Evolutionary conservation across 2,113 vertebrate species (phyloP), one percentile per base, ranked within the genome.

Genomic region (Cyprinodon tularosa): DNA sequence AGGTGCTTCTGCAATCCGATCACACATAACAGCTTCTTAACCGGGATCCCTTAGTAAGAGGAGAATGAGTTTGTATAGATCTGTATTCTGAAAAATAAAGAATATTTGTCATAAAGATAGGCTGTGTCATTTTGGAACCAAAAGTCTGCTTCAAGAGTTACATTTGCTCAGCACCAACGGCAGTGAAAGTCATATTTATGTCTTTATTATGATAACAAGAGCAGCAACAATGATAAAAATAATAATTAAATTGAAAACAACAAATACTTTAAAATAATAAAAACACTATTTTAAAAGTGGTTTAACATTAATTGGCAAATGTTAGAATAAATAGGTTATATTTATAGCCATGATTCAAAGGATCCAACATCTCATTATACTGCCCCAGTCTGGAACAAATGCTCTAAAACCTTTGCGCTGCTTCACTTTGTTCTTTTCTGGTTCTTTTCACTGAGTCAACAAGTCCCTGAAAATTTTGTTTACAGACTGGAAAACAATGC

Each of bases 81-180:
- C 72, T 82, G 86, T 89, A 89, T 71, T 67, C 78, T 86, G 80
- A 82, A 66, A 89, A 91, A 90, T 91, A 91, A 91, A 91, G 72
- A 80, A 62, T 74, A 84, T 90, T 84, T 88, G 72, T 37, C n/a
- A 73, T 73, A 72, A 57, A 76, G 60, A 72, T 71, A 61, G 60
- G 72, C 62, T 76, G 62, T 73, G 75, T 68, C 78, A 74, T 84
- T 72, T 78, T 81, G 67, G 13, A 42, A n/a, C 40, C 48, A 5
- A 53, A 17, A 45, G 42, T 42, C 42, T 10, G 5, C 9, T 45
- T 45, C 12, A 8, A 45, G 44, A 53, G 50, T 20, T 57, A 29
- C 29, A 29, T 29, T 29, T 29, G 29, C 2, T 29, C 29, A 29
- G 29, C 29, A 29, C 29, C 29, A 29, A 29, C 29, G 29, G 4